A percentile compares a stretch with the other conserved stretches of the same genome.
Conservation (phyloP, 2,113 vertebrate species). For the Malurus alboscapulatus region DNA sequence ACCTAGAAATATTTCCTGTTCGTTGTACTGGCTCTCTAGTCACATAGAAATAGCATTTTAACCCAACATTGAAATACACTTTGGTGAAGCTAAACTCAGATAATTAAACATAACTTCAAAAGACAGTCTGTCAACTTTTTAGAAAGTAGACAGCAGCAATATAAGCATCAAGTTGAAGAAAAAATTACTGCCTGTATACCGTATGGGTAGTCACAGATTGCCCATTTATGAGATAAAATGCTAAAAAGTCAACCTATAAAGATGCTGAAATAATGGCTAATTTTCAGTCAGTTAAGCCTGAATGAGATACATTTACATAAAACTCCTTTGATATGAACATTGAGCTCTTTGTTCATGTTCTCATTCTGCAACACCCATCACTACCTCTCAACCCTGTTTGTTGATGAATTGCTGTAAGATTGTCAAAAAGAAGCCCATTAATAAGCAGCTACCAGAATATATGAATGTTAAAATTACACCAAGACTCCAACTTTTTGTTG, state of each 20-base stretch:
- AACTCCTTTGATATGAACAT: background rate
- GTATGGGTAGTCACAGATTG: background rate
- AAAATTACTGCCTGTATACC: background rate
- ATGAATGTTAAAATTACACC: background rate
- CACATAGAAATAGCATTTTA: background rate
- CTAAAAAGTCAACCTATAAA: background rate
- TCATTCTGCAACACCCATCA: background rate
- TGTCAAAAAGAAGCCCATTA: background rate
- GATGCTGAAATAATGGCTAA: background rate
- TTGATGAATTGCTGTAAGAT: background rate
- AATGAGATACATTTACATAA: background rate
- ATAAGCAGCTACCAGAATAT: background rate
- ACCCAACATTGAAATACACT: background rate
- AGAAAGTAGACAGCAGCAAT: background rate
- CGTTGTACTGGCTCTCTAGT: background rate
- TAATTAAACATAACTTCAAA: background rate
- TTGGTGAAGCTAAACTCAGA: background rate
- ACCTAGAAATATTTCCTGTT: background rate
- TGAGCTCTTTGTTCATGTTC: background rate
- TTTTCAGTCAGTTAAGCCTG: slow-evolving; percentile 9
- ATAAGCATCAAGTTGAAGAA: background rate
- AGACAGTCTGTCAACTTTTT: background rate
- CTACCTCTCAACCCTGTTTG: background rate
- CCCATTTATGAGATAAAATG: background rate
- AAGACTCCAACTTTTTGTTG: background rate